phyloP scores from a whole-genome alignment of 2,797 vertebrate species.

The Echiichthys vipera region DNA sequence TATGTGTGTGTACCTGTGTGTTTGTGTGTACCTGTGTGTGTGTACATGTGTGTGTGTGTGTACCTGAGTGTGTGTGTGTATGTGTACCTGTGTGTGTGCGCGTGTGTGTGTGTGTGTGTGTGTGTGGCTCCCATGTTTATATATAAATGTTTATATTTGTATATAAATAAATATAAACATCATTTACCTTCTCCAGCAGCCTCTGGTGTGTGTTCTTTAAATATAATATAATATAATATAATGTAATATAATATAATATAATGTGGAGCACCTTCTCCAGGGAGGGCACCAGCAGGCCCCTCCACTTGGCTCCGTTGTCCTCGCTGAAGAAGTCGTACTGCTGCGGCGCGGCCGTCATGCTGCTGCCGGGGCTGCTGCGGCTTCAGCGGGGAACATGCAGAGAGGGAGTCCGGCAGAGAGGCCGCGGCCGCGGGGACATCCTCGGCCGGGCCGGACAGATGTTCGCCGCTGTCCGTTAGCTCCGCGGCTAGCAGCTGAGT shows the following conservation, averaged over 20 bases:
- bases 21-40: neutral
- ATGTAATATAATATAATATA: too few relatives aligned
- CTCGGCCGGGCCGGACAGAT: constrained; percentile 43
- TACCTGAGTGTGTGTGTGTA: neutral
- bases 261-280: constrained; percentile 91
- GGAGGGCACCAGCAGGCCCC: constrained; percentile 90
- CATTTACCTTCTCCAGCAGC: too few relatives aligned
- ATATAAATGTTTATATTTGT: too few relatives aligned
- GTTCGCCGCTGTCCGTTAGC: constrained; percentile 41
- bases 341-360: constrained; percentile 91
- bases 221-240: too few relatives aligned
- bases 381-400: constrained; percentile 51
- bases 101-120: neutral
- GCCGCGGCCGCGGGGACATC: constrained; percentile 22
- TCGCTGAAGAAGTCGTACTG: constrained; percentile 95
- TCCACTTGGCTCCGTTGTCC: constrained; percentile 92
- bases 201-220: too few relatives aligned
- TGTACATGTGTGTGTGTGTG: neutral
- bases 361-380: constrained; percentile 40
- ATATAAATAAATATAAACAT: too few relatives aligned
- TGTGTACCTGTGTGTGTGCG: neutral
- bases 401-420: constrained; percentile 12
- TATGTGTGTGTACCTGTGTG: neutral
- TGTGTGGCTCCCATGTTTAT: too few relatives aligned
- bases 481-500: constrained; percentile 23